phyloP scores from a whole-genome alignment of 1,140 invertebrate genomes.

The Pachyrhynchus sulphureomaculatus region DNA sequence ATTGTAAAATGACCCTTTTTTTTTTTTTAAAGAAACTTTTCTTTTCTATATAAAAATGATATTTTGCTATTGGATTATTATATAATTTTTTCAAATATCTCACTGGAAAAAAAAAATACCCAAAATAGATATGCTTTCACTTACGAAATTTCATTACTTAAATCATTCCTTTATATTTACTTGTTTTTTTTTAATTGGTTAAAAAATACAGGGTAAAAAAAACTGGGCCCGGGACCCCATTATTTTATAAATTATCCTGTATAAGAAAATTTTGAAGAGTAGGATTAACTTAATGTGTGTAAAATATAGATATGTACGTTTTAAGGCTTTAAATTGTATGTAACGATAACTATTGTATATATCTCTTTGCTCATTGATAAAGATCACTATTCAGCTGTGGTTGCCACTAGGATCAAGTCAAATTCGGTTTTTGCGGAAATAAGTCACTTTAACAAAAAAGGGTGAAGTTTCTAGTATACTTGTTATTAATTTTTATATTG shows the following conservation, averaged over 20 bases:
- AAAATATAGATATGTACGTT: not conserved
- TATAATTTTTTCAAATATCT: no score
- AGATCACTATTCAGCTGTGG: conserved; percentile 2
- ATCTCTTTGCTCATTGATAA: conserved; percentile 19
- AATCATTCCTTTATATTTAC: not conserved
- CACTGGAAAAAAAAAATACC: no score
- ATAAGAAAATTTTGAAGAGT: not conserved
- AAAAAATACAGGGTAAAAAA: conserved; percentile 17
- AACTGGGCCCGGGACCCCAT: conserved; percentile 15
- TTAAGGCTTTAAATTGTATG: conserved; percentile 2
- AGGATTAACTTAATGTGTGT: conserved; percentile 3
- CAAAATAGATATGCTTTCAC: no score
- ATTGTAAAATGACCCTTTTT: no score
- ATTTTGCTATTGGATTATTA: no score
- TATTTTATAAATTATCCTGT: conserved; percentile 4
- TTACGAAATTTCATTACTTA: not conserved
- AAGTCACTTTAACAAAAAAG: not conserved
- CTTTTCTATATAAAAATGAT: no score
- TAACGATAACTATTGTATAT: conserved; percentile 19
- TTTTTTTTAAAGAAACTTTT: no score
- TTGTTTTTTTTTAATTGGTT: conserved; percentile 6
- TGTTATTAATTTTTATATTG: conserved; percentile 23
- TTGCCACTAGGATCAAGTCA: not conserved
- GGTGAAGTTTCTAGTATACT: not conserved
- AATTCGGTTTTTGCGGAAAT: not conserved